Evolutionary conservation across 2,888 invertebrate genomes (phyloP).

Genomic region (Hipparchia sbordonii): DNA sequence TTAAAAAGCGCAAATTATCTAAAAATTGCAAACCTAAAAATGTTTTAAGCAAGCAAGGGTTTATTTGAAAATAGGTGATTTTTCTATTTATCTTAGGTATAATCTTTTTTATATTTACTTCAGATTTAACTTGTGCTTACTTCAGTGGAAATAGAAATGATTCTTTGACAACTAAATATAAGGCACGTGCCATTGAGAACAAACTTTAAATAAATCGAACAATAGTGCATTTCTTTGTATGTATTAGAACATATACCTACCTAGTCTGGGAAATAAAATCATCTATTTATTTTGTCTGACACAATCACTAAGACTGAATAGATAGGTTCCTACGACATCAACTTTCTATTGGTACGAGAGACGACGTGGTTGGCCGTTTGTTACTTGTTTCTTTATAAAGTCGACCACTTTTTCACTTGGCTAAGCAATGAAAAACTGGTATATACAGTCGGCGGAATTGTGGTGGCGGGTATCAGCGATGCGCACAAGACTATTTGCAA

Average conservation of each 20-base stretch:
- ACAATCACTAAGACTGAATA: slow-evolving; percentile 36
- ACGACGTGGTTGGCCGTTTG: slow-evolving; percentile 46
- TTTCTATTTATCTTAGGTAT: too few species aligned
- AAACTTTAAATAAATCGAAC: too few species aligned
- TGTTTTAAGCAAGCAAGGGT: not conserved
- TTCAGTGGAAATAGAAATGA: too few species aligned
- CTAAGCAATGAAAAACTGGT: slow-evolving; percentile 65
- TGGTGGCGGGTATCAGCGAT: slow-evolving; percentile 70
- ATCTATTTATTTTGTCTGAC: slow-evolving; percentile 21
- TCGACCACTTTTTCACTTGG: slow-evolving; percentile 66
- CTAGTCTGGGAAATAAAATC: not conserved
- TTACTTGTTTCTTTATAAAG: slow-evolving; percentile 61
- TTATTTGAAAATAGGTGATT: not conserved
- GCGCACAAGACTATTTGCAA: slow-evolving; percentile 79
- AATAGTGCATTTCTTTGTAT: too few species aligned
- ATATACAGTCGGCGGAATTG: slow-evolving; percentile 69
- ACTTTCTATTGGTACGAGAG: slow-evolving; percentile 49
- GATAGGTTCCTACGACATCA: slow-evolving; percentile 29
- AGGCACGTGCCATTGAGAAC: too few species aligned
- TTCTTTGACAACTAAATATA: too few species aligned
- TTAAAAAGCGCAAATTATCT: not conserved
- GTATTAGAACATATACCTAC: too few species aligned
- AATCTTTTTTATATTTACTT: too few species aligned
- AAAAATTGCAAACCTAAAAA: not conserved
- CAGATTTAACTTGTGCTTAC: too few species aligned